These are phyloP conservation scores for Cirrhinus mrigala DNA, from an alignment of 2,797 vertebrate species.

Conservation along the genomic window DNA sequence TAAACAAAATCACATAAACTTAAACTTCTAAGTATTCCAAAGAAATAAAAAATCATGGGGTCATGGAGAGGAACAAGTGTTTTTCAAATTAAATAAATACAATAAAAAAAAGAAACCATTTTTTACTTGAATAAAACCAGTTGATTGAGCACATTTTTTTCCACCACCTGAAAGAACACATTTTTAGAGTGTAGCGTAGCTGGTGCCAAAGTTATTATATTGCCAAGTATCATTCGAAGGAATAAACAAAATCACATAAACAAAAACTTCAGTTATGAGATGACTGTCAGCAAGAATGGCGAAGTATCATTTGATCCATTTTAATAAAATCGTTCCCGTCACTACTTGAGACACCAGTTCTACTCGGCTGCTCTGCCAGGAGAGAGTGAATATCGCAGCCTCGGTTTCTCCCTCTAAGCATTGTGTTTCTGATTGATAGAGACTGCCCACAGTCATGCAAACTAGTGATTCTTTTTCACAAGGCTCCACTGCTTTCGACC, in stretches of 20 bases:
- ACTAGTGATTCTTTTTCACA: slow-evolving; percentile 65
- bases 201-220: slow-evolving; percentile 8
- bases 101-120: too few species aligned
- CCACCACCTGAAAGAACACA: too few species aligned
- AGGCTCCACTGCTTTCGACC: slow-evolving; percentile 70
- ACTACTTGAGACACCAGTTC: not conserved
- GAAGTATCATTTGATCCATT: slow-evolving; percentile 23
- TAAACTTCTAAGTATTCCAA: too few species aligned
- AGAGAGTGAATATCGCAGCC: slow-evolving; percentile 18
- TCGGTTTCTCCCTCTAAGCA: slow-evolving; percentile 23
- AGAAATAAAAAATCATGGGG: too few species aligned
- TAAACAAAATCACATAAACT: too few species aligned
- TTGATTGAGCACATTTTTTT: not conserved
- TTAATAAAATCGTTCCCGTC: slow-evolving; percentile 14
- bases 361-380: slow-evolving; percentile 3
- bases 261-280: not conserved
- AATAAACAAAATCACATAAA: slow-evolving; percentile 14
- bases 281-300: slow-evolving; percentile 6
- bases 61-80: too few species aligned
- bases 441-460: slow-evolving; percentile 49
- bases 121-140: too few species aligned
- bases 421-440: slow-evolving; percentile 57
- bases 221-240: not conserved
- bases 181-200: slow-evolving; percentile 2
- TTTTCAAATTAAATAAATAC: too few species aligned